Conservation (phyloP, 2,888 invertebrate species). For the Erynnis tages region DNA sequence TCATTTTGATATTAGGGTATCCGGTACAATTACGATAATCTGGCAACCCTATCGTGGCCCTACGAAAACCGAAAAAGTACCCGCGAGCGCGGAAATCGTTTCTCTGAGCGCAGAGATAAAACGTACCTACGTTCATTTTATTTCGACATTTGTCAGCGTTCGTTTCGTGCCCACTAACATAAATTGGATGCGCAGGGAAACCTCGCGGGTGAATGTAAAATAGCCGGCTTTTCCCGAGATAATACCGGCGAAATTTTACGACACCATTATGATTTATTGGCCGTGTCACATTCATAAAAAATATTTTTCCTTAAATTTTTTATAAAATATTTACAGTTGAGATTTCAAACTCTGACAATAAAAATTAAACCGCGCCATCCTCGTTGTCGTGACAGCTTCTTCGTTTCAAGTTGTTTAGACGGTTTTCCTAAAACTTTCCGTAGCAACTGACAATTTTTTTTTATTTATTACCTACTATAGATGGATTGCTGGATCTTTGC, state of each 20-base stretch:
- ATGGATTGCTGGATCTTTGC: too few relatives aligned
- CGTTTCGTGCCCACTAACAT: constrained; percentile 81
- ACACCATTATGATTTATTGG: constrained; percentile 80
- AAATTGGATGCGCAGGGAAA: constrained; percentile 80
- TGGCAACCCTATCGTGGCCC: constrained; percentile 19
- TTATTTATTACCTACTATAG: background rate
- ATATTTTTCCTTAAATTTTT: constrained; percentile 61
- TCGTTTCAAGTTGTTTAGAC: background rate
- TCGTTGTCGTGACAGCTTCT: constrained; percentile 26
- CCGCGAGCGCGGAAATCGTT: constrained; percentile 58
- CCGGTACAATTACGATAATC: background rate
- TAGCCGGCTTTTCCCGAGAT: constrained; percentile 79
- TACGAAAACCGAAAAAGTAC: constrained; percentile 18
- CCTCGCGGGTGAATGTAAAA: constrained; percentile 81
- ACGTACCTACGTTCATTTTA: constrained; percentile 81
- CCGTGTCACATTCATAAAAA: constrained; percentile 71
- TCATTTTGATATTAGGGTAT: background rate
- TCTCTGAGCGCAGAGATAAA: constrained; percentile 74
- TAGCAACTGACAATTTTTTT: background rate
- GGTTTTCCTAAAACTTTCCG: background rate
- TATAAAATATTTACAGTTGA: constrained; percentile 3
- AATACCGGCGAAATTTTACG: constrained; percentile 79
- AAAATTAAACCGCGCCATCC: constrained; percentile 33
- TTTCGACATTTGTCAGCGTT: constrained; percentile 81
- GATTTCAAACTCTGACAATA: background rate